phyloP scores from a whole-genome alignment of 2,797 vertebrate genomes.

The Sebastes baramenuke region DNA sequence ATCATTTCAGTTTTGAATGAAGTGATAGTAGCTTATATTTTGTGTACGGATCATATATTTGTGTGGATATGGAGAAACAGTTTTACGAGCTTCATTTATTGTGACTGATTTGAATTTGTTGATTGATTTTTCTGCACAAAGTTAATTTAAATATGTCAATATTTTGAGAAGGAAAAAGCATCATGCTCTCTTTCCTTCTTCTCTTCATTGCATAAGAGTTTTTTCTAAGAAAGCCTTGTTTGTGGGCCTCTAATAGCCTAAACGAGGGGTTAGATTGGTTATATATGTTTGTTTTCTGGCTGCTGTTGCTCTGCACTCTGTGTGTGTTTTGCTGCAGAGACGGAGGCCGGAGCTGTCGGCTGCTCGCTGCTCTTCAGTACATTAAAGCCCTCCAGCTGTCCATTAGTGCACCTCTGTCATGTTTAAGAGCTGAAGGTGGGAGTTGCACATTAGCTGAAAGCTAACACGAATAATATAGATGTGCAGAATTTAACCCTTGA shows the following conservation, averaged over 20 bases:
- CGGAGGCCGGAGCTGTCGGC: conserved; percentile 3
- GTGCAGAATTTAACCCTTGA: conserved; percentile 63
- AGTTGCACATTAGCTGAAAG: conserved; percentile 66
- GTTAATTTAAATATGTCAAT: not conserved
- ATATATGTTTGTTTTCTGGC: not conserved
- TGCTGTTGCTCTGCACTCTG: not conserved
- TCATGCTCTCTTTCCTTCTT: not conserved
- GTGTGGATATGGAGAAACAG: not conserved
- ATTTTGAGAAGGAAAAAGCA: not conserved
- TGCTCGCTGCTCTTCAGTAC: conserved; percentile 43
- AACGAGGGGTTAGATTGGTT: not conserved
- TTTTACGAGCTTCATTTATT: not conserved
- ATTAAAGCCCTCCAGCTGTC: conserved; percentile 65
- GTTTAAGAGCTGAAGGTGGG: conserved; percentile 64
- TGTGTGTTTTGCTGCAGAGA: not conserved
- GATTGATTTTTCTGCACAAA: not conserved
- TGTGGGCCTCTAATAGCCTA: fast-evolving
- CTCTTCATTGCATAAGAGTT: not conserved
- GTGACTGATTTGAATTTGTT: not conserved
- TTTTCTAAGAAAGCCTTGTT: not conserved
- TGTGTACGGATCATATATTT: not conserved
- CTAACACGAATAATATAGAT: conserved; percentile 62
- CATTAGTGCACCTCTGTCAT: conserved; percentile 69
- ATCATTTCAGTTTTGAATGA: not conserved
- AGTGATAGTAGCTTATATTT: not conserved